Conservation (phyloP, 1,140 invertebrate genomes). For the Drosophila lacteicornis region DNA sequence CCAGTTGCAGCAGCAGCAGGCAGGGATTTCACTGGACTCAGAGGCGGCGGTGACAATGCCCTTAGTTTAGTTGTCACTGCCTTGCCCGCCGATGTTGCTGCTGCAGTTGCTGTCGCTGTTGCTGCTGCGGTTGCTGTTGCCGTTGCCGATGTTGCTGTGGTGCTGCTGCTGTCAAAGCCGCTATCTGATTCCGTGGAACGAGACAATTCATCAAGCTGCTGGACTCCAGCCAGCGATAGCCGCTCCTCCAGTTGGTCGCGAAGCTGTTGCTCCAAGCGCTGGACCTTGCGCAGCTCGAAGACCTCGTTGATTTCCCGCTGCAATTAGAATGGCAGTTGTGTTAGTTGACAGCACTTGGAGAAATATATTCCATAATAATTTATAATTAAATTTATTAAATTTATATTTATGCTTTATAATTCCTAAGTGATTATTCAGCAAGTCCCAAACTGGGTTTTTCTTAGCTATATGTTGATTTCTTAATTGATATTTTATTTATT, state of each 20-base stretch:
- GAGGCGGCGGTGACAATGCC: conserved; percentile 71
- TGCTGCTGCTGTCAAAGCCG: conserved; percentile 81
- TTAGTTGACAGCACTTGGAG: conserved; percentile 32
- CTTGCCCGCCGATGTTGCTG: conserved; percentile 30
- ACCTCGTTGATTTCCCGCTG: conserved; percentile 85
- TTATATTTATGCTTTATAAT: no score
- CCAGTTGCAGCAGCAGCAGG: not conserved
- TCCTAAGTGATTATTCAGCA: no score
- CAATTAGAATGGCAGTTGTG: conserved; percentile 75
- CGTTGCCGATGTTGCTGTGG: conserved; percentile 42
- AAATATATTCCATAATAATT: not conserved
- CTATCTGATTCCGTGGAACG: conserved; percentile 83
- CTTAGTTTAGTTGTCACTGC: conserved; percentile 77
- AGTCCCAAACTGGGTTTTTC: no score
- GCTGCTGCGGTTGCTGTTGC: conserved; percentile 14
- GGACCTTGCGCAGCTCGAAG: conserved; percentile 77
- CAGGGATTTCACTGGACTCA: conserved; percentile 32
- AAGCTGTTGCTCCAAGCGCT: conserved; percentile 67
- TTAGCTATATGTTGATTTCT: no score
- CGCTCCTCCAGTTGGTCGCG: conserved; percentile 50
- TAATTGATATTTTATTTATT: no score
- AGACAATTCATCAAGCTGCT: conserved; percentile 80
- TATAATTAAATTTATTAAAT: not conserved
- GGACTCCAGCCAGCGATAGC: conserved; percentile 41
- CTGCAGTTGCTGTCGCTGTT: conserved; percentile 4